Conservation (phyloP, 92 coral and sea anemone species). For the Chrysogorgia sp. region DNA sequence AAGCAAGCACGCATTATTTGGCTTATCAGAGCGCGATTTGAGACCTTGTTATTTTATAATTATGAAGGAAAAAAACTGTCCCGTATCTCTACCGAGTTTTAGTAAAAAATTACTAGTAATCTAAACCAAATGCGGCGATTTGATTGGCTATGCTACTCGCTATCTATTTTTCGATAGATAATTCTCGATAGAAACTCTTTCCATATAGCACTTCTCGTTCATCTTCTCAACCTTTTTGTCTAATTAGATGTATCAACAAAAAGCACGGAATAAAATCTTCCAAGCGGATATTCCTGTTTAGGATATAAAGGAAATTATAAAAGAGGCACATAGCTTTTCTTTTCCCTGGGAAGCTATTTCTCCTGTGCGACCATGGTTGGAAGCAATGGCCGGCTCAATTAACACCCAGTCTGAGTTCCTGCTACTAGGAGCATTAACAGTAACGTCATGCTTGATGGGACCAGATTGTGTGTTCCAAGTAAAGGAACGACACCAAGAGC, state of each 20-base stretch:
- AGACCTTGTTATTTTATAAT: too few species aligned
- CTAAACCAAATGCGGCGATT: too few species aligned
- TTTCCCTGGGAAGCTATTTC: constrained; percentile 31
- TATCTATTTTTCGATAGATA: too few species aligned
- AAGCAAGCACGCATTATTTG: too few species aligned
- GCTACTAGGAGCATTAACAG: constrained; percentile 25
- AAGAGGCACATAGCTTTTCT: constrained; percentile 6
- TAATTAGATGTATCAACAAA: background rate
- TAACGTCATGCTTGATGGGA: constrained; percentile 25
- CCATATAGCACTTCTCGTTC: background rate
- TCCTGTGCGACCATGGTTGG: constrained; percentile 8
- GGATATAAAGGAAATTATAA: constrained; percentile 19
- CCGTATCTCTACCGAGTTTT: too few species aligned
- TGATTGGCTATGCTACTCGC: too few species aligned
- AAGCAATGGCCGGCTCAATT: constrained; percentile 34
- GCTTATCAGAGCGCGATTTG: too few species aligned
- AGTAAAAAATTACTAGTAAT: too few species aligned
- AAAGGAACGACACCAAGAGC: constrained; percentile 5
- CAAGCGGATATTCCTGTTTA: background rate
- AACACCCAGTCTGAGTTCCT: constrained; percentile 37
- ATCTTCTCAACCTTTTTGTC: constrained; percentile 52
- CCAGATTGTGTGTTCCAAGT: constrained; percentile 15
- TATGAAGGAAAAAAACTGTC: too few species aligned
- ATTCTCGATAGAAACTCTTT: too few species aligned
- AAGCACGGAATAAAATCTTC: constrained; percentile 1